Conservation (phyloP, 2,888 invertebrate species). For the Mythimna loreyi region DNA sequence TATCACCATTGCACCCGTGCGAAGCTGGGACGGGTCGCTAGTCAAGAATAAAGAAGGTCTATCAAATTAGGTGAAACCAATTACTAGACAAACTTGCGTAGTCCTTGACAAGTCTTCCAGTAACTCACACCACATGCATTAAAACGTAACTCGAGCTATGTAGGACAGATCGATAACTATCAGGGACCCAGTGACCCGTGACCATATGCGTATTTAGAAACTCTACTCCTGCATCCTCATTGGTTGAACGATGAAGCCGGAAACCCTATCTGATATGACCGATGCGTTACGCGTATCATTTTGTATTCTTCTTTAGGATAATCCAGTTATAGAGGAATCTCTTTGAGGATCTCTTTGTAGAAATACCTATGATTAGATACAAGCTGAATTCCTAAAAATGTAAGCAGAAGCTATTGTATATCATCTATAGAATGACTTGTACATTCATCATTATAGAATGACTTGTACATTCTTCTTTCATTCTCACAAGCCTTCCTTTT, state of each 20-base stretch:
- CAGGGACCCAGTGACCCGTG: constrained; percentile 28
- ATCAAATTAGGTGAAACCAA: constrained; percentile 35
- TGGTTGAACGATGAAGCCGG: not conserved
- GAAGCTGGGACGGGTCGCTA: too few species aligned
- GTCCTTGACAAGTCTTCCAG: constrained; percentile 20
- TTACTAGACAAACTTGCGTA: constrained; percentile 25
- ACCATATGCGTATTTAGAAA: constrained; percentile 21
- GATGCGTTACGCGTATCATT: constrained; percentile 7
- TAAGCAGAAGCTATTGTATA: too few species aligned
- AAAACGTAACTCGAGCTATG: constrained; percentile 17
- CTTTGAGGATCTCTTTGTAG: not conserved
- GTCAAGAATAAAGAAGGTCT: not conserved
- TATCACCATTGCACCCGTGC: too few species aligned
- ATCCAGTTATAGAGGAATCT: not conserved
- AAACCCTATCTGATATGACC: constrained; percentile 13
- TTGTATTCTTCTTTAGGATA: constrained; percentile 5
- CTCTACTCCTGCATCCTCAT: not conserved
- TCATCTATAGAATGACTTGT: too few species aligned
- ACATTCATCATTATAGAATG: too few species aligned
- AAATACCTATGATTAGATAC: not conserved
- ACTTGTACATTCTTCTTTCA: too few species aligned
- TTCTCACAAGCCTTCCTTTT: too few species aligned
- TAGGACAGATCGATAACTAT: constrained; percentile 49
- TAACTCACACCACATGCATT: constrained; percentile 9
- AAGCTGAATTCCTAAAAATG: too few species aligned